Evolutionary conservation across 2,888 invertebrate genomes (phyloP).

Genomic region (Parasteatoda lunata): DNA sequence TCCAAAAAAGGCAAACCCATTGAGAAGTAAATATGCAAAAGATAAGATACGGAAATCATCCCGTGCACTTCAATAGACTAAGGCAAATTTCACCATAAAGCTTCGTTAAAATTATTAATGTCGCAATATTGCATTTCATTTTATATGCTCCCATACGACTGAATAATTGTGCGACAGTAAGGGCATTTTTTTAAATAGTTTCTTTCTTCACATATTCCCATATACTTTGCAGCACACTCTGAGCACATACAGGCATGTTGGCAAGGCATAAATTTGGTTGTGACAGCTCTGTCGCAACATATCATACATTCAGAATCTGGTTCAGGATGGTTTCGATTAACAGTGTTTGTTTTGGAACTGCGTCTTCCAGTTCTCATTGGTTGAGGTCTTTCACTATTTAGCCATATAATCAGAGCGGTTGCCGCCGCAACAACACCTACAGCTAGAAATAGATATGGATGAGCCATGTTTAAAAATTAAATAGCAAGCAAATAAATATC

Average conservation of each 20-base stretch:
- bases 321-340: not conserved
- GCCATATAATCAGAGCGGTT: not conserved
- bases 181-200: not conserved
- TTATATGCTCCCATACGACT: too few species aligned
- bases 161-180: not conserved
- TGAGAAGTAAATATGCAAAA: too few species aligned
- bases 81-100: too few species aligned
- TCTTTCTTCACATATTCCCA: not conserved
- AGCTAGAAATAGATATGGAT: not conserved
- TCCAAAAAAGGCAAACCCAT: too few species aligned
- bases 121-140: too few species aligned
- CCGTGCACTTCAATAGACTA: too few species aligned
- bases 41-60: too few species aligned
- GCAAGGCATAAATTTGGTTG: not conserved
- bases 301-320: not conserved
- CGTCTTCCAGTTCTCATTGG: not conserved
- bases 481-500: too few species aligned
- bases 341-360: not conserved
- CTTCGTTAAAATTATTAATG: too few species aligned
- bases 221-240: not conserved
- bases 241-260: not conserved
- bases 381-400: not conserved
- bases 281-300: not conserved
- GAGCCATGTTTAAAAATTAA: not conserved
- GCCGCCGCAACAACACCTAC: not conserved